phyloP scores from a whole-genome alignment of 2,113 vertebrate species.

The Tychaedon coryphoeus region DNA sequence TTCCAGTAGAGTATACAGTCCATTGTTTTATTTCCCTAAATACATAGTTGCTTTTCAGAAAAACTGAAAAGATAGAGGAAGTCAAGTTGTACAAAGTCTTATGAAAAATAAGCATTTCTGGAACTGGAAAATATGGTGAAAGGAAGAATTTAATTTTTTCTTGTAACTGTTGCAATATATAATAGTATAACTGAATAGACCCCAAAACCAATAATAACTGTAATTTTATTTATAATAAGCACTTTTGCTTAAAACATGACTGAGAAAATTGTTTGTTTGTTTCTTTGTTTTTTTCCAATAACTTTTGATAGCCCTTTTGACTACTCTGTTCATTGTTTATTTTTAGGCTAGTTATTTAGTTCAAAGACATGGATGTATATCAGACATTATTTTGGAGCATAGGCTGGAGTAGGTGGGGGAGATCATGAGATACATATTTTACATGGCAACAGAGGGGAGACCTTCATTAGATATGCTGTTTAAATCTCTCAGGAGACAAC shows the following conservation, averaged over 20 bases:
- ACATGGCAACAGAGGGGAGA: background rate
- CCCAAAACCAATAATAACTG: rapidly evolving
- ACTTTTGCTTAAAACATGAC: background rate
- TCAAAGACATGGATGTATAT: background rate
- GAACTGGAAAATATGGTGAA: background rate
- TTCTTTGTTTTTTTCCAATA: no score
- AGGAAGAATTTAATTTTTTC: background rate
- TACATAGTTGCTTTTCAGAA: background rate
- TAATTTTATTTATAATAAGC: background rate
- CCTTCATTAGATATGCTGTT: background rate
- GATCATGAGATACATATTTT: background rate
- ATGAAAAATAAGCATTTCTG: background rate
- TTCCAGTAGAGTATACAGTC: background rate
- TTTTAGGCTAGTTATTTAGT: background rate
- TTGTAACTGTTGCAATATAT: background rate
- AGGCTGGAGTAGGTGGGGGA: background rate
- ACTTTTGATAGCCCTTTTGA: background rate
- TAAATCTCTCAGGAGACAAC: background rate
- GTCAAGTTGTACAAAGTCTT: background rate
- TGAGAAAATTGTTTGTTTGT: background rate
- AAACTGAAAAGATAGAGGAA: background rate
- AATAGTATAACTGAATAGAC: background rate
- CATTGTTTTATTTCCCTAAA: background rate
- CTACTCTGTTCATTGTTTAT: background rate
- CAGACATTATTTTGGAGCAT: background rate